These are phyloP conservation scores for Cantharis rustica DNA, from an alignment of 2,888 invertebrate species.

Conservation along the genomic window DNA sequence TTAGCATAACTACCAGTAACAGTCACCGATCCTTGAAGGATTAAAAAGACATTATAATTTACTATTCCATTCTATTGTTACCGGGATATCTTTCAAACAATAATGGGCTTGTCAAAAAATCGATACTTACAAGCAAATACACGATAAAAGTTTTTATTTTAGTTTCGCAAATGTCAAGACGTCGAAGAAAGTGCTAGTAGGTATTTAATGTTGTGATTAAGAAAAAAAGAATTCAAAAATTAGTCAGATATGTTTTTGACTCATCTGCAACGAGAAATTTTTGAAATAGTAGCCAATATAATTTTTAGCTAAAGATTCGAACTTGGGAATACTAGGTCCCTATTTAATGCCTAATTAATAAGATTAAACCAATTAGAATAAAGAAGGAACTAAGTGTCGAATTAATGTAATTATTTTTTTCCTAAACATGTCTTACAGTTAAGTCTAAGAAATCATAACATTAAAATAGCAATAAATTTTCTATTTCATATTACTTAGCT, in stretches of 20 bases:
- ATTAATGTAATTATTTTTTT: neutral
- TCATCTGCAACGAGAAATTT: neutral
- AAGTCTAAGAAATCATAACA: neutral
- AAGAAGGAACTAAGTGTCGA: neutral
- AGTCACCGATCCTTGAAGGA: slow-evolving; percentile 32
- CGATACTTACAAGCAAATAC: neutral
- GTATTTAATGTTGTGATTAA: neutral
- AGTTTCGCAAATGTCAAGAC: neutral
- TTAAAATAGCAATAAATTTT: neutral
- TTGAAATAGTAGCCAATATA: too few relatives aligned
- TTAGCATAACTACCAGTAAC: slow-evolving; percentile 31
- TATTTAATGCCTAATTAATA: too few relatives aligned
- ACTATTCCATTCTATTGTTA: slow-evolving; percentile 31
- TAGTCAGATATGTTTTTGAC: neutral
- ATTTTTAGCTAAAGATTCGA: too few relatives aligned
- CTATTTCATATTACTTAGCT: neutral
- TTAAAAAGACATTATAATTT: slow-evolving; percentile 29
- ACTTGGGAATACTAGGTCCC: too few relatives aligned
- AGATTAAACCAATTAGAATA: neutral
- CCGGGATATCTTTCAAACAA: slow-evolving; percentile 29
- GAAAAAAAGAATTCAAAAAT: too few relatives aligned
- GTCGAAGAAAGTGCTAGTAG: neutral
- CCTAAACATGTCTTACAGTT: neutral
- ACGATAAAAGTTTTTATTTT: neutral
- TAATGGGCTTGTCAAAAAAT: slow-evolving; percentile 34